Evolutionary conservation across 2,888 invertebrate genomes (phyloP), one percentile per base, ranked within the genome.

Genomic region (Pyrocoelia pectoralis): DNA sequence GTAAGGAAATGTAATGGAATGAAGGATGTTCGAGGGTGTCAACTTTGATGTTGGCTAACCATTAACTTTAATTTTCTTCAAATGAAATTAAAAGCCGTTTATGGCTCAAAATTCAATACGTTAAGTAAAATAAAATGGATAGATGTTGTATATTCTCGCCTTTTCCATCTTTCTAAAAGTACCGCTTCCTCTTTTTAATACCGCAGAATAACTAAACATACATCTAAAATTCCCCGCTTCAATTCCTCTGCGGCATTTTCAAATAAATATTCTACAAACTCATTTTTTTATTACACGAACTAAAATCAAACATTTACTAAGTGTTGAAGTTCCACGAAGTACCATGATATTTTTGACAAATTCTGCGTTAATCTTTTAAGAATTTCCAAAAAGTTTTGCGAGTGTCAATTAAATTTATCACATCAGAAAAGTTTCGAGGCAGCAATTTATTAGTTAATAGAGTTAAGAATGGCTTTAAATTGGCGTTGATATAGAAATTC

Each of bases 1-100:
- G 46, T 6, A 18, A 46, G 46, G 46, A 46, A 46, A 18, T n/a
- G 13, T 46, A 46, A 46, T 46, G n/a, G 46, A 46, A 46, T 46
- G 46, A 46, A 46, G 46, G 15, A 46, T 18, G 13, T 17, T 46
- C 9, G 17, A n/a, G 46, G 17, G 46, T 46, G 46, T 46, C 46
- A 46, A 15, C 15, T 18, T 46, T 46, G 46, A 46, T 46, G 33
- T 33, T n/a, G 46, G 46, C 10, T 14, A 43, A 6, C 43, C 43
- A 43, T 43, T 43, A 43, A 43, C 13, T 43, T 43, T 46, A 41
- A 33, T 33, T 33, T 33, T n/a, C 10, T 33, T 33, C 9, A n/a
- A 33, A 33, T 33, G 8, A 33, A 33, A 33, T 33, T 33, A 33
- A 33, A n/a, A n/a, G n/a, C 9, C 8, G 3, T 8, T 33, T 5